Percentiles rank a stretch among this genome's conserved stretches.
phyloP scores from a whole-genome alignment of 2,113 vertebrate genomes.

The Sciurus niger region DNA sequence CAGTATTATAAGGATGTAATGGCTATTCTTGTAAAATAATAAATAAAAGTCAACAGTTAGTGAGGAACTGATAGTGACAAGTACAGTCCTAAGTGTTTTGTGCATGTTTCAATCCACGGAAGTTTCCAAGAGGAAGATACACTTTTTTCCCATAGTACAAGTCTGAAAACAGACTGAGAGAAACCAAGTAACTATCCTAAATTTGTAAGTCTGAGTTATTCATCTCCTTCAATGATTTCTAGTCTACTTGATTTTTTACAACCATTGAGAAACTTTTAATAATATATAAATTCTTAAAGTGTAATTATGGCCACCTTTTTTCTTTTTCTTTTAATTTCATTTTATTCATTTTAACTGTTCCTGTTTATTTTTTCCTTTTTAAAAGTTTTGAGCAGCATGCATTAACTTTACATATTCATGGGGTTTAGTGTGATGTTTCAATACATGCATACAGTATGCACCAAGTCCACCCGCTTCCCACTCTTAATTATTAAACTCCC shows the following conservation, averaged over 20 bases:
- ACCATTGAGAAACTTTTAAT: background rate
- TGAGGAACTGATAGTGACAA: background rate
- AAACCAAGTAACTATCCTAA: background rate
- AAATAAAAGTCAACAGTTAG: background rate
- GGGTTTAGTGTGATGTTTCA: no score
- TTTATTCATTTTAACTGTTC: background rate
- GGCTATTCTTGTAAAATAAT: background rate
- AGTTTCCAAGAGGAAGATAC: background rate
- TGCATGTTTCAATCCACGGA: background rate
- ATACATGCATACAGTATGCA: no score
- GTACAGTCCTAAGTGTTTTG: background rate
- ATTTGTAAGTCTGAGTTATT: background rate
- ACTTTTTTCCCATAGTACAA: background rate
- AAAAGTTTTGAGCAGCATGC: no score
- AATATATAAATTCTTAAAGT: background rate
- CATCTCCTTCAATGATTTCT: background rate
- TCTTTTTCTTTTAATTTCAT: background rate
- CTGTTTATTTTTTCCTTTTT: background rate
- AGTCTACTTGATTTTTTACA: background rate
- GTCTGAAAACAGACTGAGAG: background rate
- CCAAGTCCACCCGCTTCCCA: no score
- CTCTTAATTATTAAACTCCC: no score
- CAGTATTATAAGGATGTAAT: background rate
- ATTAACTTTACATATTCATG: no score
- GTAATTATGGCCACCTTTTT: background rate